Evolutionary conservation across 2,888 invertebrate species (phyloP).

Genomic region (Luperina testacea): DNA sequence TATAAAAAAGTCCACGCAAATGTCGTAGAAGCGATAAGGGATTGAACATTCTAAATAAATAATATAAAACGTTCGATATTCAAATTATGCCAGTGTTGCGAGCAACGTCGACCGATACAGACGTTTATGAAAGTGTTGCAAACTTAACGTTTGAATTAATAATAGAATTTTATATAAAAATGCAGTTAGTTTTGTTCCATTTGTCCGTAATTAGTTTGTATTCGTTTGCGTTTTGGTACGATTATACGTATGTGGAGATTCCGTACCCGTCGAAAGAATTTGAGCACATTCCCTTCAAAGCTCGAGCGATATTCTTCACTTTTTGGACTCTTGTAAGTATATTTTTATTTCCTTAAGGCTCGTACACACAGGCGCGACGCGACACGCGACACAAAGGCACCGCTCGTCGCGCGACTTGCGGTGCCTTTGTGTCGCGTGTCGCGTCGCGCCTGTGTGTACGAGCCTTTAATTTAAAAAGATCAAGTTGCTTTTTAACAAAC

Average conservation of each 20-base stretch:
- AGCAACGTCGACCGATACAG: constrained; percentile 23
- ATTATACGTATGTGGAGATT: constrained; percentile 78
- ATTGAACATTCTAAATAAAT: constrained; percentile 36
- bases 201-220: constrained; percentile 73
- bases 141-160: background rate
- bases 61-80: constrained; percentile 42
- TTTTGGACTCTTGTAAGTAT: constrained; percentile 82
- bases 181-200: constrained; percentile 74
- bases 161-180: constrained; percentile 25
- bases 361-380: no score
- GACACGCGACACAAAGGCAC: no score
- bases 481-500: background rate
- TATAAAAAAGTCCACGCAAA: background rate
- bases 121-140: constrained; percentile 46
- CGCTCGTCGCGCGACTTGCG: no score
- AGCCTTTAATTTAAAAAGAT: background rate
- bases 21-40: constrained; percentile 22
- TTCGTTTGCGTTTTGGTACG: constrained; percentile 78
- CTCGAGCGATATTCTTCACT: constrained; percentile 78
- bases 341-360: background rate
- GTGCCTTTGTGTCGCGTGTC: no score
- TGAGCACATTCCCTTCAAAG: constrained; percentile 75
- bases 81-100: constrained; percentile 42
- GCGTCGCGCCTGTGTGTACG: no score
- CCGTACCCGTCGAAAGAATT: constrained; percentile 74